These are phyloP conservation scores for Drosophila mercatorum DNA, from an alignment of 2,888 invertebrate species.

Conservation along the genomic window DNA sequence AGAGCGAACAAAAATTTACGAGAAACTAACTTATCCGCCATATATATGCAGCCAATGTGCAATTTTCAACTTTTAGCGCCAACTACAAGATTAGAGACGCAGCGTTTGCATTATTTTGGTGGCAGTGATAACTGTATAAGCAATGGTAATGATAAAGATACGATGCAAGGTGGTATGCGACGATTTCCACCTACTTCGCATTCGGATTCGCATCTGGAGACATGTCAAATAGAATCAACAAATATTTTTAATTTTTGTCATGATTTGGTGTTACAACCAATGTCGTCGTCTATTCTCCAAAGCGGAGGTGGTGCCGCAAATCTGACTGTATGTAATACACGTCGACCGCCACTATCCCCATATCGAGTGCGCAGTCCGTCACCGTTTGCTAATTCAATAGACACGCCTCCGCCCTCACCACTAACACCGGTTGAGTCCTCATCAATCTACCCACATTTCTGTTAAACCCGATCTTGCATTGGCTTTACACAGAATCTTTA, in stretches of 20 bases:
- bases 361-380: conserved; percentile 82
- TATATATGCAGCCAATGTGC: conserved; percentile 53
- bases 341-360: conserved; percentile 82
- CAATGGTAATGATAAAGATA: conserved; percentile 37
- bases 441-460: conserved; percentile 87
- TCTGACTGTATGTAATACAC: conserved; percentile 62
- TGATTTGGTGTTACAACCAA: conserved; percentile 73
- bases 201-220: conserved; percentile 82
- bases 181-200: conserved; percentile 76
- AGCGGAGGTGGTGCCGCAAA: conserved; percentile 15
- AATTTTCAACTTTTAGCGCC: background rate
- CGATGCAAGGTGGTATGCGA: conserved; percentile 55
- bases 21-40: conserved; percentile 76
- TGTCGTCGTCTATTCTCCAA: conserved; percentile 40
- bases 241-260: conserved; percentile 83
- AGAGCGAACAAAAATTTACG: conserved; percentile 71
- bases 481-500: conserved; percentile 88
- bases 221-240: conserved; percentile 67
- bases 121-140: conserved; percentile 82
- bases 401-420: conserved; percentile 83
- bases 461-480: conserved; percentile 87
- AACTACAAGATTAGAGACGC: conserved; percentile 25
- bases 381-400: conserved; percentile 80
- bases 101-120: conserved; percentile 73
- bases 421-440: conserved; percentile 85